Conservation (phyloP, 1,140 invertebrate genomes). For the Leptoteleia sp. region DNA sequence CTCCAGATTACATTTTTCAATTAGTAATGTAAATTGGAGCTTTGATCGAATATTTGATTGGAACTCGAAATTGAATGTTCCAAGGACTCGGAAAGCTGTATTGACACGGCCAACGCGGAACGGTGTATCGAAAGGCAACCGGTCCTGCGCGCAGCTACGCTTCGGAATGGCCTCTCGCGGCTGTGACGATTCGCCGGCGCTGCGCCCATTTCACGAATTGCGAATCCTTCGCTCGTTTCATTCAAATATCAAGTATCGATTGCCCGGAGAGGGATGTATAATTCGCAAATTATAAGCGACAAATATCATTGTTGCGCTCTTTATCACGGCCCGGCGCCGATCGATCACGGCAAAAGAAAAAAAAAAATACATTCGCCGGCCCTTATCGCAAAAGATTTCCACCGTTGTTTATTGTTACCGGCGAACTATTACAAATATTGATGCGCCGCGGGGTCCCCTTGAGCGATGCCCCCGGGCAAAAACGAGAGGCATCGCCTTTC, state of each 20-base stretch:
- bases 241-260: conserved; percentile 59
- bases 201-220: conserved; percentile 46
- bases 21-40: conserved; percentile 60
- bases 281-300: conserved; percentile 58
- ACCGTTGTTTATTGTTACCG: conserved; percentile 20
- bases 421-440: neutral
- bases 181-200: conserved; percentile 33
- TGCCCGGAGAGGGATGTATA: conserved; percentile 28
- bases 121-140: conserved; percentile 53
- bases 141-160: conserved; percentile 49
- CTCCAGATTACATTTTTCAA: conserved; percentile 58
- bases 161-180: conserved; percentile 17
- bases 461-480: too few relatives aligned
- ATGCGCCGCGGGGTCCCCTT: too few relatives aligned
- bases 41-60: conserved; percentile 62
- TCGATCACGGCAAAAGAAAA: conserved; percentile 32
- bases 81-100: conserved; percentile 60
- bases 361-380: too few relatives aligned
- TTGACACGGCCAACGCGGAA: conserved; percentile 53
- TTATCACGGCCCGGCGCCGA: conserved; percentile 21
- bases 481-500: too few relatives aligned
- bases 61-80: conserved; percentile 66
- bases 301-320: conserved; percentile 46
- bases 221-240: conserved; percentile 49
- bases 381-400: conserved; percentile 29